These are phyloP conservation scores for Scaptomyza pallida DNA, from an alignment of 1,140 invertebrate genomes.

Conservation along the genomic window DNA sequence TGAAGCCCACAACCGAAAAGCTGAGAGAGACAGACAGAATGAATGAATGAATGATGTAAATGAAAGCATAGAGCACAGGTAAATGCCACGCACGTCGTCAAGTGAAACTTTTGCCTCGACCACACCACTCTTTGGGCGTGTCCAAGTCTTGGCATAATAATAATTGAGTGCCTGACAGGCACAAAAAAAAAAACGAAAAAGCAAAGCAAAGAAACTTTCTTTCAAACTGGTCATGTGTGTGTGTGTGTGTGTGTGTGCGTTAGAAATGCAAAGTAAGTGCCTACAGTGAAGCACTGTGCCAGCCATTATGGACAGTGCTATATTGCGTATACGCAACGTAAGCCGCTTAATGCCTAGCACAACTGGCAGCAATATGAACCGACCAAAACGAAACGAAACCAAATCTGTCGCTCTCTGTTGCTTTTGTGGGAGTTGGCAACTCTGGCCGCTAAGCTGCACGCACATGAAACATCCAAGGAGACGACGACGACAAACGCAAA, in stretches of 20 bases:
- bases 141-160: constrained; percentile 58
- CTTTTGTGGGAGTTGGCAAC: constrained; percentile 24
- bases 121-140: constrained; percentile 10
- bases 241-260: background rate
- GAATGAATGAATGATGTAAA: constrained; percentile 21
- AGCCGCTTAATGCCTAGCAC: constrained; percentile 67
- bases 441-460: constrained; percentile 70
- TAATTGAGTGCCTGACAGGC: constrained; percentile 68
- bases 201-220: constrained; percentile 2
- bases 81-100: constrained; percentile 46
- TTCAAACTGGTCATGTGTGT: constrained; percentile 10
- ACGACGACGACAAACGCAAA: constrained; percentile 41
- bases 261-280: constrained; percentile 67
- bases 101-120: constrained; percentile 45
- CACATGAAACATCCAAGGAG: constrained; percentile 63
- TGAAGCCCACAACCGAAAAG: constrained; percentile 17
- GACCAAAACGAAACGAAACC: constrained; percentile 47
- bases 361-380: constrained; percentile 52
- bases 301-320: constrained; percentile 56
- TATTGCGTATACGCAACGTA: constrained; percentile 73
- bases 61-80: constrained; percentile 1
- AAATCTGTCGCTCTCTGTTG: constrained; percentile 47
- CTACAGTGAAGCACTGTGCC: constrained; percentile 17
- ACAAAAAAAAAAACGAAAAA: constrained; percentile 24
- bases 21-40: background rate